Evolutionary conservation across 2,113 vertebrate species (phyloP).

Genomic region (Gadus macrocephalus): DNA sequence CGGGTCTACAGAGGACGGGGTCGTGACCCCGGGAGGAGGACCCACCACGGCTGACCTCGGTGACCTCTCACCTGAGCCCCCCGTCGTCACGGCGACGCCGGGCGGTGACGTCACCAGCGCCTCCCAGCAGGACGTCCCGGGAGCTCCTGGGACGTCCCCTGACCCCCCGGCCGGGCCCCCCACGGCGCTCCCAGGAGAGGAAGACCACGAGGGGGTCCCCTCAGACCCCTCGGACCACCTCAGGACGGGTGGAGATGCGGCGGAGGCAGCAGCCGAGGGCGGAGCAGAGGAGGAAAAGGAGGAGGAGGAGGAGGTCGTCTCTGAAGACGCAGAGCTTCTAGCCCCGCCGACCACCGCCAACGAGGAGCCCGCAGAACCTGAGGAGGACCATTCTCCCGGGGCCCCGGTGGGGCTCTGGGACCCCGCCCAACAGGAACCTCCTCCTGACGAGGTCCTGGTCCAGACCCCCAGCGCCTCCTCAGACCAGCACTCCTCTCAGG

Average conservation of each 20-base stretch:
- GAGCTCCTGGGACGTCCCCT: no score
- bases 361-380: background rate
- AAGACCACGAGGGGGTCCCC: no score
- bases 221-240: no score
- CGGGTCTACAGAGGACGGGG: no score
- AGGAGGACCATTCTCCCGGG: background rate
- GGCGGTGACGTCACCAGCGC: no score
- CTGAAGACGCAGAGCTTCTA: slow-evolving; percentile 29
- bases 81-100: background rate
- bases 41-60: background rate
- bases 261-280: no score
- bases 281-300: background rate
- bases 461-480: background rate
- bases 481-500: background rate
- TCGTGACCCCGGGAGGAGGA: background rate
- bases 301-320: slow-evolving; percentile 27
- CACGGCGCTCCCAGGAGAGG: no score
- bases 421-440: background rate
- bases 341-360: slow-evolving; percentile 3
- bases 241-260: no score
- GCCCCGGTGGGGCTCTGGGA: background rate
- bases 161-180: no score
- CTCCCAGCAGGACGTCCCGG: no score
- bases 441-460: slow-evolving; percentile 8
- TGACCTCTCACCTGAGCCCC: background rate